Base-by-base conservation (phyloP, 53 echinoderm and acorn worm genomes). In the Henricia sp. region DNA sequence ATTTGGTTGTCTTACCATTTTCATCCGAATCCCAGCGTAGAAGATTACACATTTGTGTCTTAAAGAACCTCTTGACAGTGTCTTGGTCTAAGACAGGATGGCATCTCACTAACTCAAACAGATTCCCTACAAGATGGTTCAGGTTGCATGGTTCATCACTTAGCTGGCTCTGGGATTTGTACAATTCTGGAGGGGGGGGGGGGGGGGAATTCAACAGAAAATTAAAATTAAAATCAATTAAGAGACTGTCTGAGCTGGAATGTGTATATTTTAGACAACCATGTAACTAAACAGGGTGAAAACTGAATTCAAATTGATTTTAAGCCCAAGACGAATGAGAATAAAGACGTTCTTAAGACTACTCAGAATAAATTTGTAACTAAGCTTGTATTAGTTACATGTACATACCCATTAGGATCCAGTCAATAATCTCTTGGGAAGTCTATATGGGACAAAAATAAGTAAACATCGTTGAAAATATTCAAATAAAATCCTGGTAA, bases 61-160 rank as follows among this genome's bases (percentile, higher is more conserved):
- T 13, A 23, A 36, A 62, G 65, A 80, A 80, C 0, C 80, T 62
- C 2, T 63, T 64, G 80, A 80, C 64, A 8, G 13, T 40, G 13
- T 65, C 60, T 33, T 80, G 63, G 64, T 80, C 80, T 3, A 80
- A 5, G 8, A 34, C 21, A 6, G 64, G 80, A 36, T 64, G 44
- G 40, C 80, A 44, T 64, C 64, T 43, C 1, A 80, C 20, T 19
- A 30, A 35, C 65, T 62, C 32, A 46, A 21, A 64, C 44, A 80
- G 6, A 32, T 64, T 33, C 1, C 44, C 80, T 10, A 65, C 80
- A 34, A 33, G 62, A 30, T 51, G 54, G 48, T 32, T 19, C 3
- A 11, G 44, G 19, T 23, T 27, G 0, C 10, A 9, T 46, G 46
- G 6, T 25, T 3, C 32, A 3, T 67, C 40, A 3, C 13, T 27